Conservation (phyloP, 2,888 invertebrate genomes). For the Chymomyza procnemis region DNA sequence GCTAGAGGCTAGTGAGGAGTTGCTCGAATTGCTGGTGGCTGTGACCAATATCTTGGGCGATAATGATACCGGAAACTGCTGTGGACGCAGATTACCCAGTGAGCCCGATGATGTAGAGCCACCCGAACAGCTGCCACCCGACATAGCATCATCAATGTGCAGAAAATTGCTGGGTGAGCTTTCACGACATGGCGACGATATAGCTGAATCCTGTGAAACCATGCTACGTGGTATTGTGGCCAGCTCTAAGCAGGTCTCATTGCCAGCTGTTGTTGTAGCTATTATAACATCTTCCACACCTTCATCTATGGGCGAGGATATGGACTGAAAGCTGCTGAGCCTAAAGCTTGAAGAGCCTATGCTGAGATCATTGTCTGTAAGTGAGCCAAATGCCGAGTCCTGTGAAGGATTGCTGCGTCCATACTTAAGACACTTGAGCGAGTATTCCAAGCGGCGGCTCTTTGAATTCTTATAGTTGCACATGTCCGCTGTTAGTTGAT, state of each 20-base stretch:
- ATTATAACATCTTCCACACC: constrained; percentile 78
- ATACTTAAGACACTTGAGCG: constrained; percentile 77
- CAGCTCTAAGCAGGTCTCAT: constrained; percentile 75
- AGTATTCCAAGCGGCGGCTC: constrained; percentile 78
- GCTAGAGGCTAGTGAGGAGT: constrained; percentile 64
- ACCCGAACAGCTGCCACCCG: constrained; percentile 65
- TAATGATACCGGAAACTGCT: constrained; percentile 76
- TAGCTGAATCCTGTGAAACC: constrained; percentile 77
- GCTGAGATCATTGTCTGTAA: constrained; percentile 78
- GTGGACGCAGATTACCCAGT: constrained; percentile 71
- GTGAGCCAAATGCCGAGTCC: constrained; percentile 78
- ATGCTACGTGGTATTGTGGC: constrained; percentile 75
- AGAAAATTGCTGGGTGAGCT: constrained; percentile 75
- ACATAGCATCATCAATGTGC: constrained; percentile 73
- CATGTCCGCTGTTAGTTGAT: constrained; percentile 78
- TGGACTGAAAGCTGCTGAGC: constrained; percentile 78
- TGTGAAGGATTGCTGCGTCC: constrained; percentile 79
- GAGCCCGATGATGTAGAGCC: constrained; percentile 70
- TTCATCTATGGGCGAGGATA: constrained; percentile 78
- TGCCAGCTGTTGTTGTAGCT: constrained; percentile 75
- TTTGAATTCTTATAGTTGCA: constrained; percentile 78
- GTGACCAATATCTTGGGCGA: constrained; percentile 77
- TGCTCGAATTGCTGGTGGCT: constrained; percentile 72
- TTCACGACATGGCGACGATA: constrained; percentile 77
- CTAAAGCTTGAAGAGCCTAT: constrained; percentile 78